These are phyloP conservation scores for Eunapius fragilis DNA, from an alignment of 37 sponge, comb jelly and placozoan species.

Conservation along the genomic window DNA sequence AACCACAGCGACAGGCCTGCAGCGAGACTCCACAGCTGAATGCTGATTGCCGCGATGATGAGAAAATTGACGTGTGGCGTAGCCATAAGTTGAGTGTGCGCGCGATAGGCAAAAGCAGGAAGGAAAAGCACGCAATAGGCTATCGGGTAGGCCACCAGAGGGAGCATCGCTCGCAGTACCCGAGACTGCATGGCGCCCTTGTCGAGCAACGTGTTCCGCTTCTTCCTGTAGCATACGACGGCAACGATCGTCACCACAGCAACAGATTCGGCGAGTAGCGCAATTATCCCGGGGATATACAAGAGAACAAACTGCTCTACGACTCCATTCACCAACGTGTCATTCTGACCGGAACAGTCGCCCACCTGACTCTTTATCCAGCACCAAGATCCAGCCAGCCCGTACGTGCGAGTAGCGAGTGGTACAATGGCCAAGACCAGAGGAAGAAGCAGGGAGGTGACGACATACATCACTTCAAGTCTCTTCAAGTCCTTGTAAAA, in stretches of 20 bases:
- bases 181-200: not conserved
- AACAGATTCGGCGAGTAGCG: not conserved
- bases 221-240: not conserved
- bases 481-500: not conserved
- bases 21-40: not conserved
- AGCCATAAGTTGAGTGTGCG: not conserved
- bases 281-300: not conserved
- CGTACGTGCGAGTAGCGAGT: not conserved
- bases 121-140: not conserved
- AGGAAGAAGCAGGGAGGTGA: not conserved
- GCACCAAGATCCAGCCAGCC: not conserved
- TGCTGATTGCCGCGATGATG: not conserved
- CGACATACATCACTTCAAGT: not conserved
- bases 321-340: not conserved
- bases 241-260: not conserved
- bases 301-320: not conserved
- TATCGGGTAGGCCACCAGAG: not conserved
- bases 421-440: not conserved
- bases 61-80: not conserved
- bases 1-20: not conserved
- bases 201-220: not conserved
- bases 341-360: not conserved
- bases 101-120: not conserved
- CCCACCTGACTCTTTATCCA: not conserved
- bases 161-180: not conserved